phyloP scores from a whole-genome alignment of 2,113 vertebrate genomes.

The Labeo rohita region DNA sequence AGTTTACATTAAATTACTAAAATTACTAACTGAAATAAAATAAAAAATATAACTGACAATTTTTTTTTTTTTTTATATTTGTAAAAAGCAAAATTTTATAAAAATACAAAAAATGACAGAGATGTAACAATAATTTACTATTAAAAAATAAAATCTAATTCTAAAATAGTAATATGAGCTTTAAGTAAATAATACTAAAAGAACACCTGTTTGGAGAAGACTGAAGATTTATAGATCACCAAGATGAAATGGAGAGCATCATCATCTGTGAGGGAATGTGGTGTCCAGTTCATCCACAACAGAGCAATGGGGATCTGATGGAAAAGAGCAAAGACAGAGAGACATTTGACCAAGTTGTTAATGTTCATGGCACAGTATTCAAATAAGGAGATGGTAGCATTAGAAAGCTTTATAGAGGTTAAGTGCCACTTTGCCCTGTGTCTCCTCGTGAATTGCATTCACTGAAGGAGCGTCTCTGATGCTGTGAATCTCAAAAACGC shows the following conservation, averaged over 20 bases:
- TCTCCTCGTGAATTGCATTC: neutral
- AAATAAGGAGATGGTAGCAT: conserved; percentile 3
- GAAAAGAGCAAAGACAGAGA: neutral
- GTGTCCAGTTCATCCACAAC: neutral
- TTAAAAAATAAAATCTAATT: too few relatives aligned
- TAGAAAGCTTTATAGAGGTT: conserved; percentile 1
- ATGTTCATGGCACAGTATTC: neutral
- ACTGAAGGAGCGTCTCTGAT: neutral
- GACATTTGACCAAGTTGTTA: conserved; percentile 8
- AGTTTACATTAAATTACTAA: neutral
- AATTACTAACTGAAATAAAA: neutral
- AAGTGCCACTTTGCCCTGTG: conserved; percentile 7
- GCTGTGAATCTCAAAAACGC: neutral
- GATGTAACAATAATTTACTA: too few relatives aligned
- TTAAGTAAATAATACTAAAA: neutral
- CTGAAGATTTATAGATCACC: neutral
- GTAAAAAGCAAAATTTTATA: neutral
- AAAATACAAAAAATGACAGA: neutral
- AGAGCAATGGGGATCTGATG: neutral
- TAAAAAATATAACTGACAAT: neutral
- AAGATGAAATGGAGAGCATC: neutral
- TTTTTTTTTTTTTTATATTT: neutral
- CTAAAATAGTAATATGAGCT: neutral
- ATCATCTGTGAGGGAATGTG: neutral
- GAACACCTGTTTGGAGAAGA: neutral